Evolutionary conservation across 2,888 invertebrate genomes (phyloP).

Genomic region (Poecilobothrus nobilitatus): DNA sequence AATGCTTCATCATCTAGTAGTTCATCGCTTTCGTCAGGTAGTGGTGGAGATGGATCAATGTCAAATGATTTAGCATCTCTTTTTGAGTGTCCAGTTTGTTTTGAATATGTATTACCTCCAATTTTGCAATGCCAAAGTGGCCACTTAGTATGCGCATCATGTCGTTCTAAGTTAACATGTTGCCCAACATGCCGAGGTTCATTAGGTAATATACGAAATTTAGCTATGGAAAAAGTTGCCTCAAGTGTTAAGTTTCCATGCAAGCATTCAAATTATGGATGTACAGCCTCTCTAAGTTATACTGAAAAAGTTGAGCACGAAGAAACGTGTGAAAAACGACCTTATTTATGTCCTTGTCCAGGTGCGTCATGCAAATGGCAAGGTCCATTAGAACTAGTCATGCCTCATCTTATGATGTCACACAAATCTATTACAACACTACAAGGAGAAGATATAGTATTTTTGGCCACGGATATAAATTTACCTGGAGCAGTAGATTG

Average conservation of each 20-base stretch:
- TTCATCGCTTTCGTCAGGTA: constrained; percentile 43
- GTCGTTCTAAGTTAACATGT: constrained; percentile 91
- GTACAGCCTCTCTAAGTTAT: constrained; percentile 81
- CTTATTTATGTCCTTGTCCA: constrained; percentile 98
- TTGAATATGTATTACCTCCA: constrained; percentile 98
- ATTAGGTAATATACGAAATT: constrained; percentile 90
- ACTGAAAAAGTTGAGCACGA: constrained; percentile 99
- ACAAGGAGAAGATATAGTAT: constrained; percentile 98
- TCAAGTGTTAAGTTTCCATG: constrained; percentile 98
- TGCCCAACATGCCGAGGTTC: constrained; percentile 98
- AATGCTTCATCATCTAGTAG: constrained; percentile 43
- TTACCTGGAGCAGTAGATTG: constrained; percentile 98
- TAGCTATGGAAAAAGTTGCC: constrained; percentile 99
- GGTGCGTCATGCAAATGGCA: constrained; percentile 99
- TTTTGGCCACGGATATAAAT: constrained; percentile 98
- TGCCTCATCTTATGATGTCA: constrained; percentile 94
- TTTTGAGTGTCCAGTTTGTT: constrained; percentile 96
- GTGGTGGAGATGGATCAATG: constrained; percentile 48
- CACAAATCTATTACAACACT: constrained; percentile 98
- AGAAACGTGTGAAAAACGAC: constrained; percentile 95
- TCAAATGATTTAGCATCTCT: constrained; percentile 83
- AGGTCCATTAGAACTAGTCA: constrained; percentile 94
- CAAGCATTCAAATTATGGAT: constrained; percentile 94
- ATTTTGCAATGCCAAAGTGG: constrained; percentile 98
- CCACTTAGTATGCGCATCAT: constrained; percentile 95